Conservation (phyloP, 2,113 vertebrate genomes). For the Fukomys damarensis region DNA sequence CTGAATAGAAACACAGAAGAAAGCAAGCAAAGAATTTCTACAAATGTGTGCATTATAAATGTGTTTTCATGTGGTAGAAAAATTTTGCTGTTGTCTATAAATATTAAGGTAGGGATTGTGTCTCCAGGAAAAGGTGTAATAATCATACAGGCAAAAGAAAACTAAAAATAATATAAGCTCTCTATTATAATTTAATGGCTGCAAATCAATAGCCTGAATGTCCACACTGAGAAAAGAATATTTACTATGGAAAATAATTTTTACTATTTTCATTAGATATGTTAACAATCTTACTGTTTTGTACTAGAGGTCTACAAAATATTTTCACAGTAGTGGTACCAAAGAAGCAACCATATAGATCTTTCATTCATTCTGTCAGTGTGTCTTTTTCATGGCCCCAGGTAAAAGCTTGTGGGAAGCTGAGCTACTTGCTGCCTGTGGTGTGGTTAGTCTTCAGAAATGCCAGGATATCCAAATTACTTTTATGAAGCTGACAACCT, state of each 20-base stretch:
- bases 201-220: not conserved
- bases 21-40: not conserved
- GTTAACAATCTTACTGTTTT: not conserved
- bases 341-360: not conserved
- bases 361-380: not conserved
- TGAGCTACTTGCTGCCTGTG: not conserved
- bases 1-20: slow-evolving; percentile 10
- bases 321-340: not conserved
- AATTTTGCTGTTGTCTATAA: slow-evolving; percentile 8
- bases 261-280: not conserved
- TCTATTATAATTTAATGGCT: not conserved
- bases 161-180: not conserved
- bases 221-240: not conserved
- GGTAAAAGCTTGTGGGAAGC: not conserved
- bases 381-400: not conserved
- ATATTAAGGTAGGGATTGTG: not conserved
- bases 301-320: not conserved
- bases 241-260: not conserved
- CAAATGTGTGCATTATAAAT: not conserved
- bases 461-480: not conserved
- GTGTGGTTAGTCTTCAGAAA: not conserved
- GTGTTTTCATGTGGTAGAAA: not conserved
- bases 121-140: not conserved
- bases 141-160: not conserved
- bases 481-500: not conserved